Base-by-base conservation (phyloP, 1,140 invertebrate genomes). In the Pseudobourletiella spinata region DNA sequence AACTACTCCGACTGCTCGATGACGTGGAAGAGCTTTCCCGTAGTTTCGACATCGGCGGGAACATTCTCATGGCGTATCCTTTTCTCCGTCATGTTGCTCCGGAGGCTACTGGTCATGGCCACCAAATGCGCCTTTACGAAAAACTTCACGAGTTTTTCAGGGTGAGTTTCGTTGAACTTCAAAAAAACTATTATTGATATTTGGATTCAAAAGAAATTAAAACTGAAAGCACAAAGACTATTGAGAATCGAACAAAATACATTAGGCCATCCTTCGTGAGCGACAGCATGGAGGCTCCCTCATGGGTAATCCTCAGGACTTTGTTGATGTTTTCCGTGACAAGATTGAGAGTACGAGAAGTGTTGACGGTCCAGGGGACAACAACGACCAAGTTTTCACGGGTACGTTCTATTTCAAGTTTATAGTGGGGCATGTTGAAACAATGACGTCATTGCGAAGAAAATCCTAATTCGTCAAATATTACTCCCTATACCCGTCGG, bases 11-110 rank as follows among this genome's bases (percentile, higher is more conserved):
- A 26, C 55, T 70, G 15, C 63, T 70, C 44, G 24, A 18, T 16
- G 57, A 42, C 18, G 60, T 70, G 2, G 65, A 65, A 30, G 65
- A 67, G 30, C 29, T 67, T 4, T 65, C 65, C n/a, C 15, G 32
- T 15, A 56, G 24, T 14, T 61, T 60, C 48, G 55, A 58, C 30
- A 61, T 70, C 28, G 65, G 61, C 35, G 65, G 63, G 25, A 67
- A 70, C 42, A 70, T 70, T 54, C 29, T 67, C 16, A 67, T 67
- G 65, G 68, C 68, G n/a, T 70, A 65, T 64, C 65, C 68, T n/a
- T 65, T 65, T 39, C 50, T 70, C 1, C 46, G 68, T 18, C 63
- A 62, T 51, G 26, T 67, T 57, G 55, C 52, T 54, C 68, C 65
- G 1, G 43, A 63, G 20, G 11, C 67, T 15, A 70, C 68, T 26